These are phyloP conservation scores for Hypomecis punctinalis DNA, from an alignment of 2,888 invertebrate genomes.

Conservation along the genomic window DNA sequence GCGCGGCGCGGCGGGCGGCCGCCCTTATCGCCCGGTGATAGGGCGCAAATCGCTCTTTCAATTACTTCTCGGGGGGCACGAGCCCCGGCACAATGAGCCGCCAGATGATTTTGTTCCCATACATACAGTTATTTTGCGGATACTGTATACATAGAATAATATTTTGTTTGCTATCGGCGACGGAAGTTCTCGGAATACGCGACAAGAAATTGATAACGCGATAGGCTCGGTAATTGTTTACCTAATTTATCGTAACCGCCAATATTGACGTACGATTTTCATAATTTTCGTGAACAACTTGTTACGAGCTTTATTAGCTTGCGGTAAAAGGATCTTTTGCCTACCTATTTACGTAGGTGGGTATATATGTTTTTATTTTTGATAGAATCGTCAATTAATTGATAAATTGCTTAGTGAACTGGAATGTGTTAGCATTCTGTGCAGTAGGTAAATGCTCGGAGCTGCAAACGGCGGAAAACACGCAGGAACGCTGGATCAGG, in stretches of 20 bases:
- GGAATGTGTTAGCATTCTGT: no score
- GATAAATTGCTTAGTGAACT: no score
- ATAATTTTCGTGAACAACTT: conserved; percentile 19
- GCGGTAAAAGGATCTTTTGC: background rate
- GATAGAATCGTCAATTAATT: no score
- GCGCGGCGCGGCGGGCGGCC: conserved; percentile 23
- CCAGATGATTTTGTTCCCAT: conserved; percentile 68
- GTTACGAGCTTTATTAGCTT: background rate
- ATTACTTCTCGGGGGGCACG: conserved; percentile 40
- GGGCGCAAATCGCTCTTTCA: conserved; percentile 41
- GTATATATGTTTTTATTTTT: background rate
- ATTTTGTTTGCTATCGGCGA: conserved; percentile 50
- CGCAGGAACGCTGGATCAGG: no score
- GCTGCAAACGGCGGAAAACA: no score
- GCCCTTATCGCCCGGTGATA: conserved; percentile 47
- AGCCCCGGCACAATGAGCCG: conserved; percentile 54
- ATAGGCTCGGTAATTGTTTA: conserved; percentile 35
- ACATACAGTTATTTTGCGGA: conserved; percentile 54
- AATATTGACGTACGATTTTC: conserved; percentile 22
- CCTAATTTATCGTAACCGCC: conserved; percentile 25
- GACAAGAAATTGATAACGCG: conserved; percentile 44
- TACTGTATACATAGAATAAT: conserved; percentile 57
- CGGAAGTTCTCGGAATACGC: conserved; percentile 31
- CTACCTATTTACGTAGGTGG: background rate
- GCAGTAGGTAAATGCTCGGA: no score